Evolutionary conservation across 2,888 invertebrate genomes (phyloP).

Genomic region (Phyllotreta striolata): DNA sequence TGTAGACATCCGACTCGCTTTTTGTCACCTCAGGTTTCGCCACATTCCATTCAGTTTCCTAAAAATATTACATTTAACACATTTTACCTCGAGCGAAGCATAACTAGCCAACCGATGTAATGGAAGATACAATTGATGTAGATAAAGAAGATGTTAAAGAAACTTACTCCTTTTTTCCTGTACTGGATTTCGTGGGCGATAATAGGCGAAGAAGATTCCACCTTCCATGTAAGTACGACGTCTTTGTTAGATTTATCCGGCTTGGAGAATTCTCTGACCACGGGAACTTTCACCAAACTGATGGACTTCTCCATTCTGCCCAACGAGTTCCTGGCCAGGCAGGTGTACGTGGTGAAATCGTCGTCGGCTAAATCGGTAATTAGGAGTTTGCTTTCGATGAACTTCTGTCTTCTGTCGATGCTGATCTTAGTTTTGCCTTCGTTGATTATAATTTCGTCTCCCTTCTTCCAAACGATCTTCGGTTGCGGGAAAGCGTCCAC

Average conservation of each 20-base stretch:
- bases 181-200: slow-evolving; percentile 61
- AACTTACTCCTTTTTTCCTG: slow-evolving; percentile 60
- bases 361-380: slow-evolving; percentile 52
- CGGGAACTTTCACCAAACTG: slow-evolving; percentile 53
- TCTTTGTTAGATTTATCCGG: slow-evolving; percentile 48
- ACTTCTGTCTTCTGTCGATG: slow-evolving; percentile 45
- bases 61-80: slow-evolving; percentile 28
- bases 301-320: slow-evolving; percentile 54
- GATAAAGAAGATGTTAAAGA: background rate
- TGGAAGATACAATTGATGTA: too few species aligned
- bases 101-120: background rate
- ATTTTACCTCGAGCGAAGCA: background rate
- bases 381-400: slow-evolving; percentile 52
- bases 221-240: slow-evolving; percentile 60
- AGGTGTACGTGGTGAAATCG: slow-evolving; percentile 62
- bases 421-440: slow-evolving; percentile 22
- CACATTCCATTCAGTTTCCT: slow-evolving; percentile 55
- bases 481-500: slow-evolving; percentile 61
- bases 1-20: slow-evolving; percentile 55
- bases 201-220: slow-evolving; percentile 62
- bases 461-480: slow-evolving; percentile 55
- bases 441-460: slow-evolving; percentile 50
- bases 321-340: slow-evolving; percentile 58
- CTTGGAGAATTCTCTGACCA: slow-evolving; percentile 46
- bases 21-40: slow-evolving; percentile 52